Conservation (phyloP, 2,888 invertebrate genomes). For the Eucriotettix oculatus region DNA sequence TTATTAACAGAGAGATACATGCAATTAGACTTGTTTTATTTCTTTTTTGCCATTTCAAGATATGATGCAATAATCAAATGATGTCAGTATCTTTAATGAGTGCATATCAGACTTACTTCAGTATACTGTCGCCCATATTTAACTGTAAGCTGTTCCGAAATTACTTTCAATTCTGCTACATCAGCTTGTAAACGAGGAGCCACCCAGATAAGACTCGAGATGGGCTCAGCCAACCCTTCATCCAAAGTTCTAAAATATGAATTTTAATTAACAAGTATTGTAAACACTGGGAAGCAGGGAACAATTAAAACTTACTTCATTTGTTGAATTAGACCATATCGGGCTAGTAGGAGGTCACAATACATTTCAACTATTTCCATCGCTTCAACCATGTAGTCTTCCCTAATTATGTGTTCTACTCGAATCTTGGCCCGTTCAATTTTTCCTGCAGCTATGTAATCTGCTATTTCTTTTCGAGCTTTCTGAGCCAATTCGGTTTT, state of each 20-base stretch:
- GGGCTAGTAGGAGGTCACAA: slow-evolving; percentile 87
- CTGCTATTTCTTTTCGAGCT: slow-evolving; percentile 92
- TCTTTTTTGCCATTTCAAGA: not conserved
- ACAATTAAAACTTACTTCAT: slow-evolving; percentile 54
- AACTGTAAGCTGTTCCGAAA: slow-evolving; percentile 71
- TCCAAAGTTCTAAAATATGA: slow-evolving; percentile 48
- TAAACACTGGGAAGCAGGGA: not conserved
- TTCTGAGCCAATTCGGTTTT: slow-evolving; percentile 94
- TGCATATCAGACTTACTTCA: slow-evolving; percentile 37
- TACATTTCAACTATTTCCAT: slow-evolving; percentile 99
- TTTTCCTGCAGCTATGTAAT: slow-evolving; percentile 77
- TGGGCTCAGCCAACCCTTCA: slow-evolving; percentile 87
- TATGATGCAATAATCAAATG: not conserved
- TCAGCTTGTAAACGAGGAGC: slow-evolving; percentile 83
- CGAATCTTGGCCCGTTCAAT: slow-evolving; percentile 84
- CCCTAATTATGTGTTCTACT: slow-evolving; percentile 96
- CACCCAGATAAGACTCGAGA: slow-evolving; percentile 94
- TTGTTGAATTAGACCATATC: slow-evolving; percentile 91
- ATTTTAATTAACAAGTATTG: not conserved
- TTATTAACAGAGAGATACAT: not conserved
- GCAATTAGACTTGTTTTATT: not conserved
- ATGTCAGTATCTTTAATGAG: no score
- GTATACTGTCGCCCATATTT: slow-evolving; percentile 93
- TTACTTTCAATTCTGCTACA: slow-evolving; percentile 55
- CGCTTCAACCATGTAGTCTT: slow-evolving; percentile 97